Percentiles rank a stretch among this genome's conserved stretches.
Evolutionary conservation across 1,140 invertebrate genomes (phyloP).

Genomic region (Drosophila takahashii): DNA sequence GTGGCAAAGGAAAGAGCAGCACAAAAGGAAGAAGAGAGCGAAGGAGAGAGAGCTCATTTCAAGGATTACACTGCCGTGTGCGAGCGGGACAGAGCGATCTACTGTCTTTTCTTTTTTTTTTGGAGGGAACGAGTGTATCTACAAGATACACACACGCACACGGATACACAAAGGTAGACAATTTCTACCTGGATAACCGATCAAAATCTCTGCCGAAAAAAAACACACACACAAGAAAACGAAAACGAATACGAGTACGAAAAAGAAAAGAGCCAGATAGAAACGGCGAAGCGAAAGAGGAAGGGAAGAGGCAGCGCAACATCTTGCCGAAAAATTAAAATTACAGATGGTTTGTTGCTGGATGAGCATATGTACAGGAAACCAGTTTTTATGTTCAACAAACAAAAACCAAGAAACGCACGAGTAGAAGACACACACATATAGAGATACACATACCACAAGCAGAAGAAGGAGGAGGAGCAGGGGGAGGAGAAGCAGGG

Average conservation of each 20-base stretch:
- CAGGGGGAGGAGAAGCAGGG: constrained; percentile 10
- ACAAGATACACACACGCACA: constrained; percentile 55
- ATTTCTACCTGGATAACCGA: constrained; percentile 81
- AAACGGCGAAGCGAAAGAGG: constrained; percentile 1
- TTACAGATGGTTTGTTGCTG: constrained; percentile 80
- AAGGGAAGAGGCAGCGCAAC: constrained; percentile 35
- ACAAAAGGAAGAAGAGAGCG: constrained; percentile 14
- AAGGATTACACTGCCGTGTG: constrained; percentile 38
- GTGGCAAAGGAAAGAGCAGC: constrained; percentile 11
- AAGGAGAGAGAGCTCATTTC: constrained; percentile 28
- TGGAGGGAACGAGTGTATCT: constrained; percentile 52
- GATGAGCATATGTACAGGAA: constrained; percentile 83
- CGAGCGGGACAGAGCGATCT: constrained; percentile 36
- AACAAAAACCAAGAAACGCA: constrained; percentile 79
- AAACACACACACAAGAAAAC: constrained; percentile 5
- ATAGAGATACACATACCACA: constrained; percentile 12
- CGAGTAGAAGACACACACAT: constrained; percentile 51
- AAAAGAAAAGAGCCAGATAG: constrained; percentile 10
- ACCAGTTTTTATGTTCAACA: constrained; percentile 82
- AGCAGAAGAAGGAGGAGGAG: constrained; percentile 5
- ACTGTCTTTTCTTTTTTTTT: constrained; percentile 52
- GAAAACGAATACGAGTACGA: constrained; percentile 37
- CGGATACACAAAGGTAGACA: constrained; percentile 60
- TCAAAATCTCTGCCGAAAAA: constrained; percentile 80
- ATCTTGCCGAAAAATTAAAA: constrained; percentile 76